These are phyloP conservation scores for Drosophila erecta DNA, from an alignment of 1,140 invertebrate genomes.

Conservation along the genomic window DNA sequence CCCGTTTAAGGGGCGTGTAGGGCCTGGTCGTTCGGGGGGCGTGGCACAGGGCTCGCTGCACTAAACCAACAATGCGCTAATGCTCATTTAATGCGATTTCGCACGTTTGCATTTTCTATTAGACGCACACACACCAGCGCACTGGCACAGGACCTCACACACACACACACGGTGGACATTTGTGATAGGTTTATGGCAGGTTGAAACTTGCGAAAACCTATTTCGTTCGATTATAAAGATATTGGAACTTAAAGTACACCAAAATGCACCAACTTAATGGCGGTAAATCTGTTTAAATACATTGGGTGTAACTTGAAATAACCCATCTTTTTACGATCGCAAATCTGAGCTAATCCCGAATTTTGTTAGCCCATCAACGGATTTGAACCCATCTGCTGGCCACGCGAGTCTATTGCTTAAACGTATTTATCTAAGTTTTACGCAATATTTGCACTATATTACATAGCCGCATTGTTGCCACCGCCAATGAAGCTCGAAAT, in stretches of 20 bases:
- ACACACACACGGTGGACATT: conserved; percentile 13
- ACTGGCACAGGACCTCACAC: conserved; percentile 1
- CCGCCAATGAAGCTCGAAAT: conserved; percentile 69
- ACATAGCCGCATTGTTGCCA: conserved; percentile 76
- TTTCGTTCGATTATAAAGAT: no score
- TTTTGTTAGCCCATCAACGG: conserved; percentile 13
- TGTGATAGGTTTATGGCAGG: conserved; percentile 7
- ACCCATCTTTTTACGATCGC: no score
- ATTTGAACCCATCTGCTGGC: conserved; percentile 20
- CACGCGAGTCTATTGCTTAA: conserved; percentile 49
- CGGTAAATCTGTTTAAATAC: neutral
- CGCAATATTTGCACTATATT: conserved; percentile 81
- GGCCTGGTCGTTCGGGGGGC: neutral
- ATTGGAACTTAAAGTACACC: no score
- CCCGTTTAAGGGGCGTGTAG: neutral
- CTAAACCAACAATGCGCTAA: conserved; percentile 76
- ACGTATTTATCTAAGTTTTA: conserved; percentile 77
- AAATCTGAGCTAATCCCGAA: neutral
- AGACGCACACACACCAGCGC: conserved; percentile 25
- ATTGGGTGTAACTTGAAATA: neutral
- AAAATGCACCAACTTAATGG: no score
- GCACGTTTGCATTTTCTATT: conserved; percentile 78
- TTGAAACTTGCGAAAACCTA: neutral
- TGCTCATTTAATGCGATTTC: conserved; percentile 82
- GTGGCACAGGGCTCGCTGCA: conserved; percentile 12